Evolutionary conservation across 2,797 vertebrate genomes (phyloP).

Genomic region (Manis javanica): DNA sequence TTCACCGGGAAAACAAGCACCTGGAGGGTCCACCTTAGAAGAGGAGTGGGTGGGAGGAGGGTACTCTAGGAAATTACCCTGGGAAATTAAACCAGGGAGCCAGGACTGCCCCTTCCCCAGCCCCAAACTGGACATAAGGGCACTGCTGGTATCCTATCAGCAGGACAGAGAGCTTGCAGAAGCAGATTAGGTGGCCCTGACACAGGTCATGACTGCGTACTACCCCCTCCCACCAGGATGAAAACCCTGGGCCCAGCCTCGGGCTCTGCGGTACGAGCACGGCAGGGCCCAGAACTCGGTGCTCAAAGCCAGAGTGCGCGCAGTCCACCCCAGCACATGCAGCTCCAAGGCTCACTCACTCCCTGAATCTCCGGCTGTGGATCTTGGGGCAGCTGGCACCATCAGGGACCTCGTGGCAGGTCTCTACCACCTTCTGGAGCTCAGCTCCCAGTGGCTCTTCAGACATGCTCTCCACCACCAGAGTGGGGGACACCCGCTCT

Average conservation of each 20-base stretch:
- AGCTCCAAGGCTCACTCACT: slow-evolving; percentile 88
- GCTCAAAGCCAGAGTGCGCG: neutral
- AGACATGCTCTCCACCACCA: neutral
- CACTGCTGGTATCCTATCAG: neutral
- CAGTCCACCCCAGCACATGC: fast-evolving
- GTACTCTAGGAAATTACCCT: neutral
- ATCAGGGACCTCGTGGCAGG: neutral
- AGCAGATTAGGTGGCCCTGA: neutral
- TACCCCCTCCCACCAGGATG: neutral
- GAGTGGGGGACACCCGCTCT: neutral
- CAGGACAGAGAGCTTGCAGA: neutral
- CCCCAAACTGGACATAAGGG: neutral
- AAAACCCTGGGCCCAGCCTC: neutral
- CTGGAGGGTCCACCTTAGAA: neutral
- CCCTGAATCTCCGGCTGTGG: slow-evolving; percentile 98
- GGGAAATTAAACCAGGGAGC: neutral
- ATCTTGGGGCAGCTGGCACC: slow-evolving; percentile 89
- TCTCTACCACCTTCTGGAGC: slow-evolving; percentile 59
- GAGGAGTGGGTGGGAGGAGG: neutral
- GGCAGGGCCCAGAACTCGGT: fast-evolving
- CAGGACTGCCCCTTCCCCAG: neutral
- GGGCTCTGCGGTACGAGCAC: neutral
- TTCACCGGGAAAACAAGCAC: too few relatives aligned
- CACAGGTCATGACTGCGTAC: neutral
- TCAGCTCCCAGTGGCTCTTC: slow-evolving; percentile 58